A percentile compares a stretch with the other conserved stretches of the same genome.
Evolutionary conservation across 2,797 vertebrate species (phyloP).

Genomic region (Sparus aurata): DNA sequence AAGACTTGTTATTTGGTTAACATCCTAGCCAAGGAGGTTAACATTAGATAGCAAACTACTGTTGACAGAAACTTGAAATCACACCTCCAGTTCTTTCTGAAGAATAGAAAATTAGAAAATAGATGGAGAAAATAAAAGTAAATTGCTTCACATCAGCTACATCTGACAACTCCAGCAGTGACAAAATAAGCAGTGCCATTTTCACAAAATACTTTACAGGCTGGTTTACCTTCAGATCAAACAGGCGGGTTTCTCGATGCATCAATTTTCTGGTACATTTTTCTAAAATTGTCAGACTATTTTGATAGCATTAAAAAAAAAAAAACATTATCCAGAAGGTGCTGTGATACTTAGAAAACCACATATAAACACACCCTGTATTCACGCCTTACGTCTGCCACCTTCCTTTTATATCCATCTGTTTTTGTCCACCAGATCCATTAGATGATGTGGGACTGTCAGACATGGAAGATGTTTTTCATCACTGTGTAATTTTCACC

Average conservation of each 20-base stretch:
- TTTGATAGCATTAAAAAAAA: not conserved
- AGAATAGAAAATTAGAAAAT: not conserved
- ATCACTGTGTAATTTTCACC: not conserved
- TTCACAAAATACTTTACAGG: conserved; percentile 17
- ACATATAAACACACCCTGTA: not conserved
- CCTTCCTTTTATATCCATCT: not conserved
- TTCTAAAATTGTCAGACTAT: not conserved
- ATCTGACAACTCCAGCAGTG: not conserved
- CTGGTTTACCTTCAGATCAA: conserved; percentile 1
- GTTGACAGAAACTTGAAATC: too few relatives aligned
- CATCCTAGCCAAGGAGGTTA: too few relatives aligned
- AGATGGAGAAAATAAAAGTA: not conserved
- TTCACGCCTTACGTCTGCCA: not conserved
- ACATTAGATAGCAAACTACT: too few relatives aligned
- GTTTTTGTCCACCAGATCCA: conserved; percentile 6
- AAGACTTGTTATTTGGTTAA: not conserved
- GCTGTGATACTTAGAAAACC: not conserved
- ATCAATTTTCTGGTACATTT: not conserved
- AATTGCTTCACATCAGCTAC: conserved; percentile 31
- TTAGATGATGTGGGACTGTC: not conserved
- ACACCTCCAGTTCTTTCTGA: too few relatives aligned
- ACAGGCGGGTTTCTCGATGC: not conserved
- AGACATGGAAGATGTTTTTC: not conserved
- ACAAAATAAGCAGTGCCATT: conserved; percentile 7
- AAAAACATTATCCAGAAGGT: not conserved